Percentiles rank a stretch among this genome's conserved stretches.
phyloP scores from a whole-genome alignment of 2,797 vertebrate genomes.

The Peromyscus melanophrys region DNA sequence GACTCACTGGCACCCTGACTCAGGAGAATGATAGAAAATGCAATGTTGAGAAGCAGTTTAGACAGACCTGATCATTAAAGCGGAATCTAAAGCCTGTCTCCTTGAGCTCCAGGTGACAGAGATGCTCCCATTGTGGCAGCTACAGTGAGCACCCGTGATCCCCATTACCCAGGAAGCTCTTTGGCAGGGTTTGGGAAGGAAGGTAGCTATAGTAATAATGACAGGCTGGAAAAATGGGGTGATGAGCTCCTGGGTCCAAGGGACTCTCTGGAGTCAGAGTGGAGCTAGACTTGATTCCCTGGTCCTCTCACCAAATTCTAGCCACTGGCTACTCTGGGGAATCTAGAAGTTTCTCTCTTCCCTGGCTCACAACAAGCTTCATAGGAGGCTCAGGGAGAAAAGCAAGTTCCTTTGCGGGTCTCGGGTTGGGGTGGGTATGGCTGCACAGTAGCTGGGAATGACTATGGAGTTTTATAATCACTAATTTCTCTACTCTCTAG shows the following conservation, averaged over 20 bases:
- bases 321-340: neutral
- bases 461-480: neutral
- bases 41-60: neutral
- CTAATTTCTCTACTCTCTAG: neutral
- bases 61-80: neutral
- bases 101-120: slow-evolving; percentile 5
- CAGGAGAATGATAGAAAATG: neutral
- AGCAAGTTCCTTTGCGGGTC: neutral
- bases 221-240: neutral
- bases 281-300: neutral
- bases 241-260: neutral
- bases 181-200: neutral
- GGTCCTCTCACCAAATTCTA: neutral
- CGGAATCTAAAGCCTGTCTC: slow-evolving; percentile 32
- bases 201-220: neutral
- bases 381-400: neutral
- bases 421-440: neutral
- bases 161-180: neutral
- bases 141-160: neutral
- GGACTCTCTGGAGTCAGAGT: neutral
- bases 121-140: neutral
- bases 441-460: neutral
- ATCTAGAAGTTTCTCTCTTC: neutral
- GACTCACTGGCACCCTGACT: slow-evolving; percentile 47
- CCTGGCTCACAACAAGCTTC: neutral